Evolutionary conservation across 2,113 vertebrate species (phyloP).

Genomic region (Diadophis punctatus): DNA sequence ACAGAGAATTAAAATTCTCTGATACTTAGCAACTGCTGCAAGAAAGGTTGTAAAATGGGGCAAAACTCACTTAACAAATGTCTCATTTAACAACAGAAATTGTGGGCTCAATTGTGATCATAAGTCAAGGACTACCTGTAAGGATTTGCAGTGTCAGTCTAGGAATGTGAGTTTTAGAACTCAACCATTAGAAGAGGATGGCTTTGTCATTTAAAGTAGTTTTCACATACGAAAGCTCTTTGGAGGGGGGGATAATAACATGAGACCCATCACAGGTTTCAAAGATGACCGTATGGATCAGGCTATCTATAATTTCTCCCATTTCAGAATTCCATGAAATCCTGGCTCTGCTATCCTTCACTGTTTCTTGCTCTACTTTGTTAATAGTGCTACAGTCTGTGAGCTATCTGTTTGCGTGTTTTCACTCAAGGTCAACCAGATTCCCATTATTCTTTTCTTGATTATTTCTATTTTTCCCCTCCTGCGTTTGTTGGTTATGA

Average conservation of each 20-base stretch:
- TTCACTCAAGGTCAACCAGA: neutral
- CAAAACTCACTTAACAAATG: too few relatives aligned
- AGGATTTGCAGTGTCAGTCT: neutral
- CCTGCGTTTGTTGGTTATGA: neutral
- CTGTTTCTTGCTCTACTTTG: neutral
- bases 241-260: neutral
- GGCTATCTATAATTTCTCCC: neutral
- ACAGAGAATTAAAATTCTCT: too few relatives aligned
- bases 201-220: neutral
- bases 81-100: too few relatives aligned
- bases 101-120: too few relatives aligned
- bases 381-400: neutral
- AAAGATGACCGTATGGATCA: neutral
- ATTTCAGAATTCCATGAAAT: constrained; percentile 1
- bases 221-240: neutral
- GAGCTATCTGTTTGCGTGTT: accelerated
- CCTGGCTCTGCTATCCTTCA: neutral
- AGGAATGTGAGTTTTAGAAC: neutral
- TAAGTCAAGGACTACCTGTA: too few relatives aligned
- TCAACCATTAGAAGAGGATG: neutral
- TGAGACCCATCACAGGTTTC: neutral
- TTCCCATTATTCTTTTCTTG: neutral
- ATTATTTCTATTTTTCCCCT: neutral
- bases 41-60: too few relatives aligned
- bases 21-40: too few relatives aligned